A percentile compares a stretch with the other conserved stretches of the same genome.
These are phyloP conservation scores for Amphilophus citrinellus DNA, from an alignment of 2,113 vertebrate species.

Conservation along the genomic window DNA sequence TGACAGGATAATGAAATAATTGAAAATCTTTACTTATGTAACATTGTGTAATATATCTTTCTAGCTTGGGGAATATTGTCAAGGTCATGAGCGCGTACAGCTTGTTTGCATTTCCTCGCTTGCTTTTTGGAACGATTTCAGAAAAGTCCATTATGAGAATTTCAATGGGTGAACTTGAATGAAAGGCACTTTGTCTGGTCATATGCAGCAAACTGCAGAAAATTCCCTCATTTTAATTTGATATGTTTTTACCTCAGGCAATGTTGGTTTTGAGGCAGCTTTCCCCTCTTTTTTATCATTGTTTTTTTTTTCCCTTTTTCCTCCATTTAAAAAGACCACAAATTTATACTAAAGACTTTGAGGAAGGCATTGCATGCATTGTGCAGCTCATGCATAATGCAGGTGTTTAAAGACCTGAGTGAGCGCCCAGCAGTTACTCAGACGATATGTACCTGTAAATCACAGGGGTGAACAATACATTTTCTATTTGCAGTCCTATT, in stretches of 20 bases:
- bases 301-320: neutral
- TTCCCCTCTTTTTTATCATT: neutral
- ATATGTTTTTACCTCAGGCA: slow-evolving; percentile 38
- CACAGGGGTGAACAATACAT: neutral
- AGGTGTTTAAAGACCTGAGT: neutral
- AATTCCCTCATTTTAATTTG: slow-evolving; percentile 48
- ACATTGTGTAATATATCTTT: slow-evolving; percentile 9
- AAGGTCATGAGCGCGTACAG: neutral
- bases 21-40: neutral
- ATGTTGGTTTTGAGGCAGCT: slow-evolving; percentile 1
- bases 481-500: neutral
- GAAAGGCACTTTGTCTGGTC: slow-evolving; percentile 40
- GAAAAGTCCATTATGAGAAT: slow-evolving; percentile 4
- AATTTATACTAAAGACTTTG: slow-evolving; percentile 1
- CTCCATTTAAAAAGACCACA: neutral
- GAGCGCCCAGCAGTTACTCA: neutral
- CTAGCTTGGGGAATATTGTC: slow-evolving; percentile 2
- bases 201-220: slow-evolving; percentile 7
- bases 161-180: slow-evolving; percentile 17
- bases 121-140: slow-evolving; percentile 32
- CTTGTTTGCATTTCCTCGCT: slow-evolving; percentile 37
- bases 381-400: slow-evolving; percentile 38
- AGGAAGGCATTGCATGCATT: slow-evolving; percentile 3
- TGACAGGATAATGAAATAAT: slow-evolving; percentile 10
- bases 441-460: slow-evolving; percentile 8